A percentile compares a stretch with the other conserved stretches of the same genome.
Evolutionary conservation across 2,888 invertebrate genomes (phyloP).

Genomic region (Tetrapedia diversipes): DNA sequence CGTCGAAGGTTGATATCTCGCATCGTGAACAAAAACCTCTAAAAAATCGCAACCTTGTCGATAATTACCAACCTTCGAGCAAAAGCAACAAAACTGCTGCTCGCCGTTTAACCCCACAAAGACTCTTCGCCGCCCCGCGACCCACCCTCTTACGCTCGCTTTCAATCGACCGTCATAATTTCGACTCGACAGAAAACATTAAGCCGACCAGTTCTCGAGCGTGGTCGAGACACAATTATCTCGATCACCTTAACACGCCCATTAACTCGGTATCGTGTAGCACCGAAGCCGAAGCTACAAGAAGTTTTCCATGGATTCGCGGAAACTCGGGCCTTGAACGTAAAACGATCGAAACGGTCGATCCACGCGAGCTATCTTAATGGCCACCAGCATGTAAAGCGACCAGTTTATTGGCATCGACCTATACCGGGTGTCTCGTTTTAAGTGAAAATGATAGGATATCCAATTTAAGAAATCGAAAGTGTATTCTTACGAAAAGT

Average conservation of each 20-base stretch:
- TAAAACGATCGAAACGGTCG: constrained; percentile 19
- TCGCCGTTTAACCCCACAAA: not conserved
- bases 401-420: constrained; percentile 34
- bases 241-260: not conserved
- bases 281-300: not conserved
- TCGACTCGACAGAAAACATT: not conserved
- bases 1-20: not conserved
- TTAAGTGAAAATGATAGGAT: too few species aligned
- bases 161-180: not conserved
- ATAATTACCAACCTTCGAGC: not conserved
- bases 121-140: too few species aligned
- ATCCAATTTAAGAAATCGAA: too few species aligned
- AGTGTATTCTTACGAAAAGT: too few species aligned
- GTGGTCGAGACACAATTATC: not conserved
- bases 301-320: constrained; percentile 1
- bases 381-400: constrained; percentile 51
- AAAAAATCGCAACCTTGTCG: not conserved
- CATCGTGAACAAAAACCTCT: not conserved
- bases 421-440: too few species aligned
- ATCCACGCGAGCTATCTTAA: constrained; percentile 57
- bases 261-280: not conserved
- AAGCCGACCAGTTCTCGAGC: not conserved
- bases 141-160: not conserved
- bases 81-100: not conserved
- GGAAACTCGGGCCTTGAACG: constrained; percentile 30